Conservation (phyloP, 1,140 invertebrate species). For the Pomacea maculata region DNA sequence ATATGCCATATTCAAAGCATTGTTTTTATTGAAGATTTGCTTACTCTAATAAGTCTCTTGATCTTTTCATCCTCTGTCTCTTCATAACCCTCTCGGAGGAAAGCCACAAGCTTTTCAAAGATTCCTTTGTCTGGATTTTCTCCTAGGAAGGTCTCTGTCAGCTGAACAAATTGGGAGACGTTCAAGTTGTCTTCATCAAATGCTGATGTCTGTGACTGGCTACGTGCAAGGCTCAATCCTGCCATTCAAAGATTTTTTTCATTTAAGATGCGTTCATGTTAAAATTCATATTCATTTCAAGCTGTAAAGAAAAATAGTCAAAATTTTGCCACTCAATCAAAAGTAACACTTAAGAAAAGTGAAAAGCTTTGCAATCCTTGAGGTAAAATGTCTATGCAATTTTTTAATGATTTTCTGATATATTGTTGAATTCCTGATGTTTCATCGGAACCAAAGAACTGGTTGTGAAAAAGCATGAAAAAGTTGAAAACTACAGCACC, state of each 20-base stretch:
- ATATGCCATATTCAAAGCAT: conserved; percentile 4
- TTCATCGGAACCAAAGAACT: too few species aligned
- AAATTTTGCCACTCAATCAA: too few species aligned
- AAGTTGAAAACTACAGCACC: conserved; percentile 32
- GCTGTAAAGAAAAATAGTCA: too few species aligned
- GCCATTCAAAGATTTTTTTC: too few species aligned
- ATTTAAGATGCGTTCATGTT: background rate
- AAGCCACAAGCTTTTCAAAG: conserved; percentile 51
- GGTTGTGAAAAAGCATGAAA: background rate
- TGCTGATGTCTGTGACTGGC: conserved; percentile 56
- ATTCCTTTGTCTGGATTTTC: conserved; percentile 37
- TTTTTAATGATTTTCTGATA: too few species aligned
- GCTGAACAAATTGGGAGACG: conserved; percentile 62
- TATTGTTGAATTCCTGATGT: too few species aligned
- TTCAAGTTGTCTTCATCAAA: conserved; percentile 63
- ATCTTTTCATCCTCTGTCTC: conserved; percentile 64
- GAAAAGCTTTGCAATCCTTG: too few species aligned
- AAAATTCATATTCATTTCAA: background rate
- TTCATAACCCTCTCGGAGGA: conserved; percentile 58
- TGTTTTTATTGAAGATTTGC: background rate
- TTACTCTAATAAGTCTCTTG: conserved; percentile 57
- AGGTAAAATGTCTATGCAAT: too few species aligned
- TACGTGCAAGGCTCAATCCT: background rate
- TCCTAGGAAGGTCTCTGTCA: conserved; percentile 62
- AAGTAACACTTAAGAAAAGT: too few species aligned